Conservation (phyloP, 2,113 vertebrate species). For the Formicarius rufipectus region DNA sequence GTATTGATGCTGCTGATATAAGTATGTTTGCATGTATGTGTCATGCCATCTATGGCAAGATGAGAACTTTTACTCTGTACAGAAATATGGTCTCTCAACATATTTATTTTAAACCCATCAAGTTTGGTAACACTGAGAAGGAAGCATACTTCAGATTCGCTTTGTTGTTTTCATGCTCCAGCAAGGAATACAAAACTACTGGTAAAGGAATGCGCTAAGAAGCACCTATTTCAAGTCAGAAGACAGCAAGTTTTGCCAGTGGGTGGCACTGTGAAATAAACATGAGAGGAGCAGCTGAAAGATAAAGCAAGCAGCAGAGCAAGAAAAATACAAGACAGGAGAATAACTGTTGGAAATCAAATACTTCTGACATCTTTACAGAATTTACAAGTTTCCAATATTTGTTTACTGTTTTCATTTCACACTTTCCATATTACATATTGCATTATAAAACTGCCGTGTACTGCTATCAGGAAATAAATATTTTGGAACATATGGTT, state of each 20-base stretch:
- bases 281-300: neutral
- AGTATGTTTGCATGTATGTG: neutral
- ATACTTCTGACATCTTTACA: neutral
- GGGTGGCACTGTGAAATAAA: neutral
- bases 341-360: neutral
- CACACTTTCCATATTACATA: slow-evolving; percentile 23
- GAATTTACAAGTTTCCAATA: neutral
- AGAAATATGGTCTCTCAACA: neutral
- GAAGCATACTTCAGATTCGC: neutral
- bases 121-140: neutral
- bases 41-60: neutral
- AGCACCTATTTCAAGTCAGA: neutral
- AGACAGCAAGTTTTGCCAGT: neutral
- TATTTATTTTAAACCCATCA: neutral
- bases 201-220: neutral
- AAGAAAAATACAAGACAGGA: neutral
- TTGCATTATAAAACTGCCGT: slow-evolving; percentile 26
- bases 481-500: neutral
- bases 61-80: neutral
- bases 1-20: neutral
- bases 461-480: slow-evolving; percentile 11
- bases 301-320: neutral
- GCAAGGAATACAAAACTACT: neutral
- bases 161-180: neutral
- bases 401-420: slow-evolving; percentile 45